phyloP scores from a whole-genome alignment of 2,113 vertebrate species.

The Cephalopholis sonnerati region DNA sequence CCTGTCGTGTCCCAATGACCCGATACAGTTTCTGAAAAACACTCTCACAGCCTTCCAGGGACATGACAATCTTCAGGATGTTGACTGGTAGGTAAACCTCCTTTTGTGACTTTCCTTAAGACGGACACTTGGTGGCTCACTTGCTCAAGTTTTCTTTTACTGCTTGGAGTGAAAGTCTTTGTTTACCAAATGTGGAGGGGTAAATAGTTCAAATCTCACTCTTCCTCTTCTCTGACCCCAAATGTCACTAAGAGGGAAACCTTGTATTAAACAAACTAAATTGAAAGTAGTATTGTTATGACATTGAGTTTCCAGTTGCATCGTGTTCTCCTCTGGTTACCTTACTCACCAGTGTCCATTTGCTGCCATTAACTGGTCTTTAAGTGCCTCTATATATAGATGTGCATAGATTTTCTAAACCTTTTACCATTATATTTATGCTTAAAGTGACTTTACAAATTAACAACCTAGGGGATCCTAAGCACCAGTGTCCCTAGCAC shows the following conservation, averaged over 20 bases:
- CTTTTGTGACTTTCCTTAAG: neutral
- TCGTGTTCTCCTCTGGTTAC: neutral
- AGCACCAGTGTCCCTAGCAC: neutral
- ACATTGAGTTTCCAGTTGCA: neutral
- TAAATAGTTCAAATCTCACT: neutral
- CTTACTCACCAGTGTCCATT: neutral
- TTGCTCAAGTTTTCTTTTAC: conserved; percentile 48
- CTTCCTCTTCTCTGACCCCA: neutral
- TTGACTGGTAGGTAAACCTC: conserved; percentile 55
- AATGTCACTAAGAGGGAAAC: neutral
- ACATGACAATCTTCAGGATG: conserved; percentile 47
- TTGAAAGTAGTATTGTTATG: neutral
- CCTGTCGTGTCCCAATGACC: conserved; percentile 57
- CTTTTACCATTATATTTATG: neutral
- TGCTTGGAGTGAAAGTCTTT: neutral
- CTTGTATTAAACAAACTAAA: neutral
- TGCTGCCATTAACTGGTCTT: neutral
- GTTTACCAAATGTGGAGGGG: neutral
- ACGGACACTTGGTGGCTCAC: conserved; percentile 61
- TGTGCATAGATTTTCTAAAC: neutral
- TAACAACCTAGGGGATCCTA: neutral
- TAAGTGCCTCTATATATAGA: neutral
- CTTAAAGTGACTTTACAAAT: neutral
- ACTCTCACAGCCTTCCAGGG: conserved; percentile 48
- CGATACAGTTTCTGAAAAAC: conserved; percentile 65